These are phyloP conservation scores for Bugulina stolonifera DNA, from an alignment of 2,888 invertebrate genomes.

Conservation along the genomic window DNA sequence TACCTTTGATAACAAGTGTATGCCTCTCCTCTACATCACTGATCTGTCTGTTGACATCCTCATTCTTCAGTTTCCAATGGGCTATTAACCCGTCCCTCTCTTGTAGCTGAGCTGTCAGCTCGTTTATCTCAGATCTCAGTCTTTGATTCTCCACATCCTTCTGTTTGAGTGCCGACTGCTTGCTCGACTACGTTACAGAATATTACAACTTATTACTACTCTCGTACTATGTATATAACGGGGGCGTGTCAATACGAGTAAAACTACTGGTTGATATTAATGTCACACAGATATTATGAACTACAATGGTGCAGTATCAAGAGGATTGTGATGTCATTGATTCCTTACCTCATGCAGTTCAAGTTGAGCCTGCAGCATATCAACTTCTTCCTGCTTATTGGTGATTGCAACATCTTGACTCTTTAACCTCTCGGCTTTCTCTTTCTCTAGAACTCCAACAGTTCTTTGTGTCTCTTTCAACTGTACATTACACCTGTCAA, in stretches of 20 bases:
- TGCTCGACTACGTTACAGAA: not conserved
- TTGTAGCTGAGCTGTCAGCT: not conserved
- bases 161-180: not conserved
- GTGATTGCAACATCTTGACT: not conserved
- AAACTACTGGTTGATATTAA: not conserved
- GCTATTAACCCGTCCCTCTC: not conserved
- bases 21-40: constrained; percentile 12
- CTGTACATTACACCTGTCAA: constrained; percentile 8
- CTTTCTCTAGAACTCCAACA: not conserved
- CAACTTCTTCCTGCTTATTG: constrained; percentile 18
- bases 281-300: not conserved
- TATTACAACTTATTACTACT: not conserved
- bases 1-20: constrained; percentile 6
- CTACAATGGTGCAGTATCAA: no score
- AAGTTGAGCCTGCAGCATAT: not conserved
- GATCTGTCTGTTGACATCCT: constrained; percentile 13
- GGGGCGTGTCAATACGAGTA: not conserved
- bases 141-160: not conserved
- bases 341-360: not conserved
- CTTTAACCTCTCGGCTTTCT: not conserved
- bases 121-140: not conserved
- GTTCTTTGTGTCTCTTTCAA: not conserved
- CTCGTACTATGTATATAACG: not conserved
- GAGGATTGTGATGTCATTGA: no score
- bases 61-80: constrained; percentile 12